Evolutionary conservation across 92 coral and sea anemone genomes (phyloP).

Genomic region (Bergia sp.): DNA sequence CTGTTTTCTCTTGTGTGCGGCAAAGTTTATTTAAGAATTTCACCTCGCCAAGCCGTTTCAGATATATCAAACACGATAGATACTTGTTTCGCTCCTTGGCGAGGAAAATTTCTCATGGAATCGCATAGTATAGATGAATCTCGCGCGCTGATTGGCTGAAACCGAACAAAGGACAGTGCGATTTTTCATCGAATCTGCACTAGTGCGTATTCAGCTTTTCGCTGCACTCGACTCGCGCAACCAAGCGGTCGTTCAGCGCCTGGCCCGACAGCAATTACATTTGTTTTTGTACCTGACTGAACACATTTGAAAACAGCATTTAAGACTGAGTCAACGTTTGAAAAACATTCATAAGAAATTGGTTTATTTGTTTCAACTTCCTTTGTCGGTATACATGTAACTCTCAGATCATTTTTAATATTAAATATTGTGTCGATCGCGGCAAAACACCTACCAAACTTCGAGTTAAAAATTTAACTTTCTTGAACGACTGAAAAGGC

Average conservation of each 20-base stretch:
- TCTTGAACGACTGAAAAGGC: conserved; percentile 46
- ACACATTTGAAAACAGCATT: conserved; percentile 1
- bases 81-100: no score
- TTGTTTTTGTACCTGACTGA: conserved; percentile 7
- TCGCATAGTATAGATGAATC: neutral
- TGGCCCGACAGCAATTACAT: conserved; percentile 18
- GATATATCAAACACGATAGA: no score
- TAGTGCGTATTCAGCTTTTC: conserved; percentile 17
- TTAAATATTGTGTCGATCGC: conserved; percentile 27
- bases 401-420: conserved; percentile 19
- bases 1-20: no score
- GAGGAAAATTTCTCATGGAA: no score
- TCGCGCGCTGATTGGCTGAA: neutral
- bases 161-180: conserved; percentile 17
- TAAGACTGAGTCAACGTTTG: conserved; percentile 17
- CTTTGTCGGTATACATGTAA: conserved; percentile 22
- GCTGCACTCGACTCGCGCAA: conserved; percentile 12
- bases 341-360: conserved; percentile 16
- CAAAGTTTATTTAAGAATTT: no score
- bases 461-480: conserved; percentile 20
- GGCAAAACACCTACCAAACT: conserved; percentile 34
- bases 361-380: conserved; percentile 21
- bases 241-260: conserved; percentile 15
- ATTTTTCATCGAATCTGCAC: conserved; percentile 17
- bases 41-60: no score